Evolutionary conservation across 2,888 invertebrate species (phyloP), one percentile per base, ranked within the genome.

Genomic region (Phaonia tiefii): DNA sequence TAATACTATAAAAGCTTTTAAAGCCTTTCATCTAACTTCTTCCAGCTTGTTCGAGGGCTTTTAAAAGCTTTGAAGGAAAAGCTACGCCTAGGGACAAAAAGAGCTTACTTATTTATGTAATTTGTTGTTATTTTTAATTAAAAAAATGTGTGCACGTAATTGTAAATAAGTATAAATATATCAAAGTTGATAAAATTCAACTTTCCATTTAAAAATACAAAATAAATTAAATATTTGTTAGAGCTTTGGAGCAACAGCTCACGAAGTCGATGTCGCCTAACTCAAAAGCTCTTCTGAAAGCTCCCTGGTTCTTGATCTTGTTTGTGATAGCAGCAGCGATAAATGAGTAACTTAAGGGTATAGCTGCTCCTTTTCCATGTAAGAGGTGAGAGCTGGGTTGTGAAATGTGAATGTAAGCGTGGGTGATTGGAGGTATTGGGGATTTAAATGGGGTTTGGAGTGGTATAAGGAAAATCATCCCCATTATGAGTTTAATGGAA

Each of bases 131-230:
- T 39, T 56, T 56, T 26, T 66, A 13, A 13, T 39, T 51, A 31
- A 15, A 72, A 65, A 49, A 70, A 10, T 73, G 46, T 76, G 20
- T 69, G 31, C 8, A 31, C 2, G 31, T 49, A 49, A 66, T 70
- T 63, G 66, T 78, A 60, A 54, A 58, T 56, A 63, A 11, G 39
- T 63, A 63, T 80, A 80, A 78, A 81, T 75, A 79, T 77, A 76
- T 75, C 74, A 81, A 84, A 84, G 85, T 71, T 85, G 84, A 85
- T 77, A 84, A 83, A 84, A 84, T 84, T 84, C 85, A 85, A 85
- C 85, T 85, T 83, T 83, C 60, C 42, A 15, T 54, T 77, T 77
- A 75, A 78, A 71, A 78, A 75, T 81, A 78, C 65, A 78, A 75
- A 81, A 75, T 81, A 81, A 78, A 78, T 81, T 56, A 75, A 65